Evolutionary conservation across 1,140 invertebrate genomes (phyloP), one percentile per base, ranked within the genome.

Genomic region (Trigoniulus corallinus): DNA sequence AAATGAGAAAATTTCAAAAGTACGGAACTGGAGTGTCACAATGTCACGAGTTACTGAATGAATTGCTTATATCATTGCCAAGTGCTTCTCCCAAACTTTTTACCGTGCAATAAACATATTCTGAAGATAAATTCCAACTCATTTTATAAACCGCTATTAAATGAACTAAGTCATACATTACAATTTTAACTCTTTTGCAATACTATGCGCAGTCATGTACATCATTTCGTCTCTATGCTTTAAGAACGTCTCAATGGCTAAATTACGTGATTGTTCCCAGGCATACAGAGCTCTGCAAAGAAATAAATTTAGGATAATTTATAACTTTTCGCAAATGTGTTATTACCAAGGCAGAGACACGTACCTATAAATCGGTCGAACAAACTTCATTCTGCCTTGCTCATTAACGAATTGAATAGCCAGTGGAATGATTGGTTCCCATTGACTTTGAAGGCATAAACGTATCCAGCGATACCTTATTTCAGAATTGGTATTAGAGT

Each of bases 381-480:
- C 79, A 71, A 79, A 94, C 62, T 94, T 94, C 82, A 94, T 87
- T 53, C 91, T 74, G 47, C 89, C 88, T 61, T 87, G 77, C 22
- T 76, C 71, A 52, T 80, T 87, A 2, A 88, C 76, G 72, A 92
- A 92, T 1, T 77, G 60, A 21, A 93, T 69, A 7, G 80, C 79
- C 2, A 60, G 54, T 1, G 72, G 62, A 27, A 93, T 67, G 56
- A 77, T 75, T 0, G 75, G 67, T 43, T 74, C 60, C 72, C 85
- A 84, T 42, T 74, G 71, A 4, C 76, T 76, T 62, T 78, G 79
- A 1, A 94, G 70, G 51, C 83, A 78, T 29, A 92, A 62, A 43
- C 84, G 73, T 26, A 92, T 64, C 79, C 88, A 89, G 69, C 64
- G 68, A 58, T 75, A 77, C 62, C 67, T 66, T 48, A 94, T 80